Evolutionary conservation across 1,140 invertebrate genomes (phyloP), one percentile per base, ranked within the genome.

Genomic region (Hypothenemus hampei): DNA sequence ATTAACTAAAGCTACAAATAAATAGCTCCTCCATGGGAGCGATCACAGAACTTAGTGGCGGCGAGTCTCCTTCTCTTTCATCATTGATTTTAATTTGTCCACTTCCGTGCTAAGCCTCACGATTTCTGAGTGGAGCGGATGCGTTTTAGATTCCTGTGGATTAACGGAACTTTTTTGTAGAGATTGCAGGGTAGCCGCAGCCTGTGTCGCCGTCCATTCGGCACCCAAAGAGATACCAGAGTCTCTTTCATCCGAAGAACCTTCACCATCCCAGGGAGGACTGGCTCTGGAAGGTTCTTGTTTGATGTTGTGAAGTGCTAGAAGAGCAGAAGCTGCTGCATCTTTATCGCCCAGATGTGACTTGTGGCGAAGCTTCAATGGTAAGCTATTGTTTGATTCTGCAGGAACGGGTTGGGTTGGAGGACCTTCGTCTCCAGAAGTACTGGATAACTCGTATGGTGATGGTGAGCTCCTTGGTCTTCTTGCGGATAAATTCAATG

Each of bases 291-390:
- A 84, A 0, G 86, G 85, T 67, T 91, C 89, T 65, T 90, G 86
- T 65, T 87, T 90, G 69, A 87, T 91, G 60, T 86, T 86, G 66
- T 87, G 89, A 2, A 87, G 78, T 2, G 86, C 84, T 0, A 89
- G 74, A 3, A 89, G 76, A 0, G 87, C 85, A 60, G 79, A 87
- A 1, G 87, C 87, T 1, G 87, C 86, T 1, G 87, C 86, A 65
- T 91, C 89, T 64, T 91, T 90, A 68, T 93, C 89, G 0, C 89
- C 88, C 36, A 93, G 77, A 62, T 91, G 85, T n/a, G 85, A 86
- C 70, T 95, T 96, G 78, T 96, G 91, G 59, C 92, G 81, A 45
- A 95, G 75, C 71, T 95, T 95, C 60, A 92, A 83, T 0, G 92
- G 92, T 57, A 95, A 69, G 59, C 82, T 82, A 62, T 83, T 84